Evolutionary conservation across 2,888 invertebrate genomes (phyloP), one percentile per base, ranked within the genome.

Genomic region (Sminthurides aquaticus): DNA sequence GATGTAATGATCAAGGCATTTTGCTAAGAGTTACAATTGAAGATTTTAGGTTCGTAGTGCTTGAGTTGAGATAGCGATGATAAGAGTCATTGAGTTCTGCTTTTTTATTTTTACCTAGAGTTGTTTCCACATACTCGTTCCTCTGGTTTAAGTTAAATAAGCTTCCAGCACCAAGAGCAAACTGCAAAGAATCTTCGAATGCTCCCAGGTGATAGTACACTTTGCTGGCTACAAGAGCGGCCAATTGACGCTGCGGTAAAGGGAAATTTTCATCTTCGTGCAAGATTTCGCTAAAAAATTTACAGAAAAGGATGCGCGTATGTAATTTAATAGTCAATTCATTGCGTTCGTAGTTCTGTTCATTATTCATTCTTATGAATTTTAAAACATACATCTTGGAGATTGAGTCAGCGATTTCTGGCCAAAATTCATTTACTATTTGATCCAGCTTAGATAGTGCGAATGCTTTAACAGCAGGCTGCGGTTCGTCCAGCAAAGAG

Each of bases 351-450:
- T 58, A 58, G 28, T 3, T 18, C 5, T 20, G 29, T 20, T 20
- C 5, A n/a, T n/a, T 8, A 20, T n/a, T n/a, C n/a, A n/a, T n/a
- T n/a, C n/a, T n/a, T n/a, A 52, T 52, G 54, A 52, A 52, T 5
- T 20, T 20, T 20, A 20, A 25, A 1, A 79, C 82, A 80, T 81
- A 87, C 87, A 98, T 96, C 81, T 95, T 97, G 77, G 91, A 91
- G 75, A 98, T 93, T 18, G 95, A 91, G 80, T 98, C 97, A 0
- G 96, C 95, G 75, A 98, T 97, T 82, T 98, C 97, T 8, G 97
- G 93, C 97, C 97, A 98, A 81, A 98, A 98, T 78, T 94, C 91
- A 79, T 97, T 94, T 1, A 97, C 96, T 76, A 98, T 91, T 77
- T 86, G 85, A 80, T 97, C 90, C 75, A 98, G 82, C 78, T 95